Conservation (phyloP, 2,113 vertebrate species). For the Phocoena sinus region DNA sequence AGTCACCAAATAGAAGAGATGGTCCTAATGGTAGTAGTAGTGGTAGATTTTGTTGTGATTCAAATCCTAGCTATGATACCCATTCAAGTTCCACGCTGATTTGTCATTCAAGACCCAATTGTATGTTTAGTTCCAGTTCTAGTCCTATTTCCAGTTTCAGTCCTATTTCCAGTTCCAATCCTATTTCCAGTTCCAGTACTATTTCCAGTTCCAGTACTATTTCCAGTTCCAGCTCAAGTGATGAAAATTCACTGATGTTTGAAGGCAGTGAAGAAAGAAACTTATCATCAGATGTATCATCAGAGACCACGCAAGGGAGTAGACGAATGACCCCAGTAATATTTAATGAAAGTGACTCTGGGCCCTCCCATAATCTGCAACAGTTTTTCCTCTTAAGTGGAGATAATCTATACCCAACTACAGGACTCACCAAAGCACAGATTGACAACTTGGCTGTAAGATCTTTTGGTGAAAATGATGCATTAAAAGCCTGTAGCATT, state of each 20-base stretch:
- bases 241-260: conserved; percentile 35
- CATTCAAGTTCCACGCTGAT: accelerated
- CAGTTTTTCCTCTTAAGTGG: conserved; percentile 92
- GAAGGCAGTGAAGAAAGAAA: conserved; percentile 71
- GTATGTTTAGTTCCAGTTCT: no score
- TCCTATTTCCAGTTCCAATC: no score
- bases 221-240: background rate
- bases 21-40: background rate
- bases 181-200: no score
- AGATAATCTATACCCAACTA: conserved; percentile 86
- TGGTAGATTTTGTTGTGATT: background rate
- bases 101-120: background rate
- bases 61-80: background rate
- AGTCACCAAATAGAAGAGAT: conserved; percentile 62
- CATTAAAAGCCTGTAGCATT: conserved; percentile 90
- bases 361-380: conserved; percentile 87
- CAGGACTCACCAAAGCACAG: conserved; percentile 94
- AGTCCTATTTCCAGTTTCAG: background rate
- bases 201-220: no score
- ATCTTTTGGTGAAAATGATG: conserved; percentile 88
- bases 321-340: conserved; percentile 66
- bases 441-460: conserved; percentile 93
- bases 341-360: conserved; percentile 87
- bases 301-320: conserved; percentile 61
- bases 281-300: background rate